Base-by-base conservation (phyloP, 35 echinoderm and acorn worm genomes). In the Apostichopus californicus region DNA sequence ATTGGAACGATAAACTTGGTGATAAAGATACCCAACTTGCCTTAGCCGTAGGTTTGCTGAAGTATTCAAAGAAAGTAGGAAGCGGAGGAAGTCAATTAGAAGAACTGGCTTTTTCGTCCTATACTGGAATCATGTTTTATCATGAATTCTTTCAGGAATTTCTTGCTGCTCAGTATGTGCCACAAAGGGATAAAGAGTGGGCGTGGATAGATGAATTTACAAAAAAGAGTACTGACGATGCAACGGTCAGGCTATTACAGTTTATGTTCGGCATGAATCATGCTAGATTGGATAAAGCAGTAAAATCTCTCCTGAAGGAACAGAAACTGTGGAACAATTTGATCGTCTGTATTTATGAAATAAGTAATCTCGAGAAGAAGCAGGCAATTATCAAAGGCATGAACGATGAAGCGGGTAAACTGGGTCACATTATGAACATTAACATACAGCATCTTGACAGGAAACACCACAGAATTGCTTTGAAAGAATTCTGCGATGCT, bases 311-410 rank as follows among this genome's bases (percentile, higher is more conserved):
- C 8, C 0, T 87, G 56, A 61, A 11, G 11, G 13, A 71, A 17
- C 10, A 87, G 20, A 87, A 87, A 71, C 71, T 82, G 86, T 87
- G 86, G 86, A 87, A 87, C 59, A 87, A 87, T 71, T 65, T 87
- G 14, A 64, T 61, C 18, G 86, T 71, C 26, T 87, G 55, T 66
- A 87, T 87, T 71, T 68, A 87, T 71, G 86, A 87, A 71, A 14
- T 64, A 9, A 55, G n/a, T 61, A 26, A 87, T n/a, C 86, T 15
- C 17, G 58, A 13, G 6, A 87, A 87, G 56, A 64, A n/a, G 18
- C 64, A 9, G 7, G 5, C 58, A 15, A 61, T 58, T 4, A 17
- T 71, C 21, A 18, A 65, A 0, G 58, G 5, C 4, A 6, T 70
- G 9, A 0, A 23, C 13, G 12, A 55, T 0, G 13, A 5, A 83